Conservation (phyloP, 2,888 invertebrate species). For the Lumbricus terrestris region DNA sequence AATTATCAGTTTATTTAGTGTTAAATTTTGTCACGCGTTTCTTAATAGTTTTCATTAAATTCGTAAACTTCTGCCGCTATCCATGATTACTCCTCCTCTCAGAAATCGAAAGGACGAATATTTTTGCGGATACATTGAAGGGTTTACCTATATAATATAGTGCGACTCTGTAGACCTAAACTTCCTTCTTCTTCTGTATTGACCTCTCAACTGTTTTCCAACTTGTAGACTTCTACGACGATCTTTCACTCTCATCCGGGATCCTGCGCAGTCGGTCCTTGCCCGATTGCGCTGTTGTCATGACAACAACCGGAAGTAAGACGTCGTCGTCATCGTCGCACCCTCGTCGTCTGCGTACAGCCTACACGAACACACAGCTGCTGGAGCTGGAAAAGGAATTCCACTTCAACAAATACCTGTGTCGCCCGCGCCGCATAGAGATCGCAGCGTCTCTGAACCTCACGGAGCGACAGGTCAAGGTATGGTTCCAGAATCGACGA, state of each 20-base stretch:
- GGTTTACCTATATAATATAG: too few species aligned
- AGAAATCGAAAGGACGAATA: too few species aligned
- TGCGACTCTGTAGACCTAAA: too few species aligned
- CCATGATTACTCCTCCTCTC: too few species aligned
- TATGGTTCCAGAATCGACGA: background rate
- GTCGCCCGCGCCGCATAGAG: background rate
- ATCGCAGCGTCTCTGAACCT: background rate
- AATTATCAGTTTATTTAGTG: too few species aligned
- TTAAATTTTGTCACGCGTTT: too few species aligned
- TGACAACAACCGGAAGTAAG: background rate
- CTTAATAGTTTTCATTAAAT: too few species aligned
- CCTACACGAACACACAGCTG: background rate
- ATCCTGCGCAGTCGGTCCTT: background rate
- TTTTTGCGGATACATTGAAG: too few species aligned
- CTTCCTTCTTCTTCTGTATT: too few species aligned
- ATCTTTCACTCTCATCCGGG: background rate
- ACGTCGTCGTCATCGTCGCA: too few species aligned
- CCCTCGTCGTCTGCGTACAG: background rate
- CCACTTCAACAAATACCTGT: background rate
- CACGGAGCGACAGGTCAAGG: background rate
- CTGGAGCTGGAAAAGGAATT: background rate
- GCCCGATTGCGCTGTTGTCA: background rate
- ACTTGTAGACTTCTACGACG: background rate
- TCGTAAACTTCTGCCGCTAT: too few species aligned
- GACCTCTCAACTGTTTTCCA: background rate